A percentile compares a stretch with the other conserved stretches of the same genome.
These are phyloP conservation scores for Natrix natrix DNA, from an alignment of 2,797 vertebrate genomes.

Conservation along the genomic window DNA sequence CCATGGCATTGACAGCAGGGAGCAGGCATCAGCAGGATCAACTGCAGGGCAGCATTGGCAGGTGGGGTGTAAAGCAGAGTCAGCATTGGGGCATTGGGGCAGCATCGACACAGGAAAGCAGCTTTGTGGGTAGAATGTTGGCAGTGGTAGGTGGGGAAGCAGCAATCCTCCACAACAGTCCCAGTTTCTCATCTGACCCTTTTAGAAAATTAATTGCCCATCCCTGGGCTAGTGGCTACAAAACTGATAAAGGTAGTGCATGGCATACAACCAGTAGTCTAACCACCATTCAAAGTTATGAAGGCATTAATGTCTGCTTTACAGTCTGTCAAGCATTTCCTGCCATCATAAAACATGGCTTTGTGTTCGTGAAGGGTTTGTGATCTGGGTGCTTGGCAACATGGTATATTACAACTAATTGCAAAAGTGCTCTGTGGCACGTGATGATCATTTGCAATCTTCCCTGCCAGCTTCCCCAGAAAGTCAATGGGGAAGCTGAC, in stretches of 20 bases:
- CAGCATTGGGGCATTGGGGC: not conserved
- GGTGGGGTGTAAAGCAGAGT: not conserved
- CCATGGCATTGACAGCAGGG: not conserved
- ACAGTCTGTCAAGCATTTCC: not conserved
- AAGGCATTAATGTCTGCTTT: not conserved
- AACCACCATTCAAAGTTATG: not conserved
- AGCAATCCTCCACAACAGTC: not conserved
- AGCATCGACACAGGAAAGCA: not conserved
- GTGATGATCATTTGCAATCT: not conserved
- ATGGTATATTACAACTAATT: not conserved
- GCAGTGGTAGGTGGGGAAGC: not conserved
- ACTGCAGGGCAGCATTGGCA: not conserved
- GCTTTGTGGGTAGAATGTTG: not conserved
- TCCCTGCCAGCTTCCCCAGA: not conserved
- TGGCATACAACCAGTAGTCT: not conserved
- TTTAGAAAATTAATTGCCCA: not conserved
- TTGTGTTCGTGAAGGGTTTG: not conserved
- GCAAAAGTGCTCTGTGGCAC: not conserved
- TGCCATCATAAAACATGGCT: not conserved
- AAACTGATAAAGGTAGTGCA: not conserved
- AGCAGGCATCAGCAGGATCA: not conserved
- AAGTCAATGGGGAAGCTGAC: not conserved
- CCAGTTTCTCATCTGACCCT: not conserved
- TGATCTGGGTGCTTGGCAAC: not conserved
- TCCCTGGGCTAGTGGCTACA: not conserved